phyloP scores from a whole-genome alignment of 2,113 vertebrate genomes.

The Pungitius pungitius region DNA sequence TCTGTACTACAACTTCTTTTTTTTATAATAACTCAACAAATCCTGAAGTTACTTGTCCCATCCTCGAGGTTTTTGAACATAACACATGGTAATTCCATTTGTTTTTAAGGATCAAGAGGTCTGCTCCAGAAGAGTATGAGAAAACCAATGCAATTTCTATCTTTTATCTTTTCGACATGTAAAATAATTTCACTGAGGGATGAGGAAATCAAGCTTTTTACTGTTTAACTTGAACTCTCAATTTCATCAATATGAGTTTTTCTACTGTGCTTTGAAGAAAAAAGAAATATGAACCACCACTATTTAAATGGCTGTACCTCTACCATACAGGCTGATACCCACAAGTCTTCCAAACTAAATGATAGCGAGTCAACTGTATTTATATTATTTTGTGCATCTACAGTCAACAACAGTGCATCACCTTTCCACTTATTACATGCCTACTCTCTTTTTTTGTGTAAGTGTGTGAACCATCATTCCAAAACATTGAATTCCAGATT shows the following conservation, averaged over 20 bases:
- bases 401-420: too few species aligned
- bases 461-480: too few species aligned
- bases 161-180: not conserved
- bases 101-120: not conserved
- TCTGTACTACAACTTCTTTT: too few species aligned
- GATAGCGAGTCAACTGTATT: not conserved
- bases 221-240: not conserved
- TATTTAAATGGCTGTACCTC: not conserved
- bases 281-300: not conserved
- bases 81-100: not conserved
- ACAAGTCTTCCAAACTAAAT: not conserved
- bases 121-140: not conserved
- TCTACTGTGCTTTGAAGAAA: not conserved
- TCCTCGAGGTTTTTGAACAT: too few species aligned
- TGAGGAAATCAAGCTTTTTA: not conserved
- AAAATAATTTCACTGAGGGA: not conserved
- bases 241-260: not conserved
- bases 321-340: not conserved
- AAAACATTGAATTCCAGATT: too few species aligned
- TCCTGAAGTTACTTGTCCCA: too few species aligned
- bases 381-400: not conserved
- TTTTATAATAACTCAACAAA: too few species aligned
- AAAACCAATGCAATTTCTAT: too few species aligned
- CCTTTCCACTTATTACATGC: not conserved
- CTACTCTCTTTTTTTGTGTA: not conserved